Conservation (phyloP, 2,113 vertebrate species). For the Chaetorhynchus papuensis region DNA sequence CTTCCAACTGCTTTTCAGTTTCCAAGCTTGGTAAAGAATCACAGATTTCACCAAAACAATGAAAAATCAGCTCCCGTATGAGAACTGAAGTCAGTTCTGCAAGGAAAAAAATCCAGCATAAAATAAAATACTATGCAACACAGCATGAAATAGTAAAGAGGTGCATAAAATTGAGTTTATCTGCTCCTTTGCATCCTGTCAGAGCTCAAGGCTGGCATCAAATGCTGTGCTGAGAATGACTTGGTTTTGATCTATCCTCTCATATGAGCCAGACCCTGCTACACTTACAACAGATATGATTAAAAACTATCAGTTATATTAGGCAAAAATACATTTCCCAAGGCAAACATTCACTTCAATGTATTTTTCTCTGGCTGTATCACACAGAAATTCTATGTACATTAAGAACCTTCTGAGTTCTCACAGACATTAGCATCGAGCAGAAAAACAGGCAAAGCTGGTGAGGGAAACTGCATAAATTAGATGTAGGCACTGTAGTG, state of each 20-base stretch:
- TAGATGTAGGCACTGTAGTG: neutral
- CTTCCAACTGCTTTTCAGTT: neutral
- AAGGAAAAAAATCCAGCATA: neutral
- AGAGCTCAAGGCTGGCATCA: neutral
- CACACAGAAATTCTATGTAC: neutral
- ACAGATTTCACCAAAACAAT: neutral
- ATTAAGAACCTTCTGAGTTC: conserved; percentile 34
- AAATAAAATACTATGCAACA: neutral
- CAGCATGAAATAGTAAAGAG: neutral
- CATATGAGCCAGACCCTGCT: neutral
- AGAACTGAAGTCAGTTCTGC: neutral
- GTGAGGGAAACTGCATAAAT: neutral
- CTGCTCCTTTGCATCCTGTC: neutral
- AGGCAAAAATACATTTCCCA: conserved; percentile 55
- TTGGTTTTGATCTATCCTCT: conserved; percentile 38
- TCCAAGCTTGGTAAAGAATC: neutral
- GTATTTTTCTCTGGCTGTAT: neutral
- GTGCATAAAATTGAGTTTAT: neutral
- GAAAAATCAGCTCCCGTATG: neutral
- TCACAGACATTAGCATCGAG: conserved; percentile 25
- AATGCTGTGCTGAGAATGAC: neutral
- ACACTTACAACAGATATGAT: conserved; percentile 7
- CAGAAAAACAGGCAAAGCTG: conserved; percentile 8
- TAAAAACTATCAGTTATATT: conserved; percentile 61
- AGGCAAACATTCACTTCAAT: conserved; percentile 5